Evolutionary conservation across 2,113 vertebrate genomes (phyloP).

Genomic region (Oreochromis niloticus): DNA sequence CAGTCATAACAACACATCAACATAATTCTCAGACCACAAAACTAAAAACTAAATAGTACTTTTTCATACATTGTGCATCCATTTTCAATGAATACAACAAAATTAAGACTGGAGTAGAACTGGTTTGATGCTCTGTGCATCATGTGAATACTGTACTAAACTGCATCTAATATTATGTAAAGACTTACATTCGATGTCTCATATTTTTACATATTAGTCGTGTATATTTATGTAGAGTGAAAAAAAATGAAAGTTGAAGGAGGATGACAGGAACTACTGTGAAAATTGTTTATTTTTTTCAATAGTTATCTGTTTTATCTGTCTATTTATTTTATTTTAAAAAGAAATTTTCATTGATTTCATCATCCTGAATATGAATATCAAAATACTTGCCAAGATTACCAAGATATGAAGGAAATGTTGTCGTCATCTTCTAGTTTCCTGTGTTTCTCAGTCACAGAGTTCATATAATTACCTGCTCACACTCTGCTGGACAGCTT

Average conservation of each 20-base stretch:
- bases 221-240: neutral
- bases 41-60: fast-evolving
- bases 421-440: neutral
- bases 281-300: neutral
- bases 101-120: neutral
- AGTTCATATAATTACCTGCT: neutral
- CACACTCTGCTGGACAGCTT: neutral
- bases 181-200: no score
- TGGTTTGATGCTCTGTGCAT: neutral
- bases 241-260: neutral
- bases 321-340: neutral
- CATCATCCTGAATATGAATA: neutral
- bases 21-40: neutral
- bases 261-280: neutral
- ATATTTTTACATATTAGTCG: neutral
- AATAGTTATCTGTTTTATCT: fast-evolving
- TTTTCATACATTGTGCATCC: neutral
- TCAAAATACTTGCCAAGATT: fast-evolving
- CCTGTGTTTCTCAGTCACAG: neutral
- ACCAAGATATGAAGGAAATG: neutral
- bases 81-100: neutral
- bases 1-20: neutral
- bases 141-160: neutral
- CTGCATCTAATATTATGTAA: neutral
- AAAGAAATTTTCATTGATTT: fast-evolving